Percentiles rank a stretch among this genome's conserved stretches.
phyloP scores from a whole-genome alignment of 2,888 invertebrate species.

The Cephus rjabovi region DNA sequence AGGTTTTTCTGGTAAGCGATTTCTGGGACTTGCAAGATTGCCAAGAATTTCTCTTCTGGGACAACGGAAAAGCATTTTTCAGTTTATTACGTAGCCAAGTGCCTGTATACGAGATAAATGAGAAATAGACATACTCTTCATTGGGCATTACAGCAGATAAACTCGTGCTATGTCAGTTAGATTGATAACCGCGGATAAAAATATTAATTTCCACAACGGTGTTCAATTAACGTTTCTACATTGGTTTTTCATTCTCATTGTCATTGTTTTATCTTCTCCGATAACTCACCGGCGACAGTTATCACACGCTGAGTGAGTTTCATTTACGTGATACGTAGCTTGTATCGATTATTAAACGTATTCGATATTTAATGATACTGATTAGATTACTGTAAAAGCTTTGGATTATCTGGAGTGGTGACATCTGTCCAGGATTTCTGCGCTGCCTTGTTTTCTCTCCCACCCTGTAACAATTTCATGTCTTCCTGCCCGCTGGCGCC shows the following conservation, averaged over 20 bases:
- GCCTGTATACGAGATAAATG: neutral
- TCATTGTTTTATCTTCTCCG: neutral
- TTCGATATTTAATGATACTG: slow-evolving; percentile 58
- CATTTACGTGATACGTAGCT: slow-evolving; percentile 33
- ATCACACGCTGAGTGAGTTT: slow-evolving; percentile 30
- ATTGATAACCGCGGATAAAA: neutral
- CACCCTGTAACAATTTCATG: neutral
- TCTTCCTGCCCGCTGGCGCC: neutral
- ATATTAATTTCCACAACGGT: neutral
- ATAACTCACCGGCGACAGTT: neutral
- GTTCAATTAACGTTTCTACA: neutral
- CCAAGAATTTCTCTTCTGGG: neutral
- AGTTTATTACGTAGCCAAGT: neutral
- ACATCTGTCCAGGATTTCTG: slow-evolving; percentile 50
- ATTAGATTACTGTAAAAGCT: slow-evolving; percentile 63
- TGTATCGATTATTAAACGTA: slow-evolving; percentile 56
- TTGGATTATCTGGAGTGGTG: slow-evolving; percentile 57
- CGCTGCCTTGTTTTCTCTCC: neutral
- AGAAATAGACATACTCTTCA: neutral
- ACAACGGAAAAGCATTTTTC: neutral
- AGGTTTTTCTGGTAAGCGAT: neutral
- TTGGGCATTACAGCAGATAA: neutral
- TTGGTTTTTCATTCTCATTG: neutral
- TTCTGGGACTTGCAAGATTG: neutral
- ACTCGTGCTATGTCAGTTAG: neutral